Evolutionary conservation across 2,888 invertebrate species (phyloP).

Genomic region (Nebria brevicollis): DNA sequence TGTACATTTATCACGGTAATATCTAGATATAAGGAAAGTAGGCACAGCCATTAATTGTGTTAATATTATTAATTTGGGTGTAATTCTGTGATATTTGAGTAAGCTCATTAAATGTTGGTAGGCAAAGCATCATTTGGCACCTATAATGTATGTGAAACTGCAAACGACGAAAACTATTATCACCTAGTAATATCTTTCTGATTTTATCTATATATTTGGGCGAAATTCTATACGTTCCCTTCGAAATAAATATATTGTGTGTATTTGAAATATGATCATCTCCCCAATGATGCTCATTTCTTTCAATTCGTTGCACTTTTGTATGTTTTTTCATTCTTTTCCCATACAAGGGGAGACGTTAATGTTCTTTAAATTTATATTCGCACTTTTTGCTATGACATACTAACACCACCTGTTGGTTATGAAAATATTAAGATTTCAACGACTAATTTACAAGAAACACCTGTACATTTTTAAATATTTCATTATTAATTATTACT

Average conservation of each 20-base stretch:
- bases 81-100: no score
- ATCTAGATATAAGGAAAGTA: no score
- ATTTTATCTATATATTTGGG: background rate
- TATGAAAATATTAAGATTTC: background rate
- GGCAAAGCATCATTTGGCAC: background rate
- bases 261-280: background rate
- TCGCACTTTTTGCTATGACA: background rate
- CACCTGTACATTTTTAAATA: background rate
- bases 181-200: background rate
- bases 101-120: no score
- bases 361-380: background rate
- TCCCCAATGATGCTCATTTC: background rate
- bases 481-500: background rate
- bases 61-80: no score
- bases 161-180: background rate
- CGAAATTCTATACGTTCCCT: background rate
- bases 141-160: background rate
- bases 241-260: background rate
- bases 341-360: background rate
- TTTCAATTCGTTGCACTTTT: background rate
- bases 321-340: background rate
- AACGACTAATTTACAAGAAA: background rate
- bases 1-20: no score
- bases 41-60: no score
- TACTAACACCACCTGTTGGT: background rate